These are phyloP conservation scores for Ifrita kowaldi DNA, from an alignment of 2,113 vertebrate species.

Conservation along the genomic window DNA sequence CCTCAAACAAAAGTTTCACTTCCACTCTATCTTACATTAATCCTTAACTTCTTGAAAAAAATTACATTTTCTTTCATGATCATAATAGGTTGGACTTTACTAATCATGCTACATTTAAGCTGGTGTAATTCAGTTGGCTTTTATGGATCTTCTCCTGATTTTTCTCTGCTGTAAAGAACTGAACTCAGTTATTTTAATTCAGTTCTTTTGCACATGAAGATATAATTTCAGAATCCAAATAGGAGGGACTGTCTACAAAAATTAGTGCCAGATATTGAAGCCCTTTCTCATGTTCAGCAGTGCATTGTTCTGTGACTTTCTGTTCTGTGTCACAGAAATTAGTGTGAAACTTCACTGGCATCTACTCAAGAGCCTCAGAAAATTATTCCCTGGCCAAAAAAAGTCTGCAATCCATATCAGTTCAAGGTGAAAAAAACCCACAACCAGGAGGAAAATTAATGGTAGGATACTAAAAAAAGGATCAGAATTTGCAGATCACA, in stretches of 20 bases:
- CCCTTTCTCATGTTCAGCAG: not conserved
- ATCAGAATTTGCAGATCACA: not conserved
- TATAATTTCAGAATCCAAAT: not conserved
- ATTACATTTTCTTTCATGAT: not conserved
- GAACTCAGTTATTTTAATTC: not conserved
- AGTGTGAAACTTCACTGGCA: not conserved
- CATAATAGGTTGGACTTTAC: not conserved
- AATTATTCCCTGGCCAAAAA: not conserved
- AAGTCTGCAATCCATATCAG: not conserved
- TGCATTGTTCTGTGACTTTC: not conserved
- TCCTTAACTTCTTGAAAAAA: not conserved
- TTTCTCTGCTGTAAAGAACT: not conserved
- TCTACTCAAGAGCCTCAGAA: not conserved
- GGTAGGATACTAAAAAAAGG: not conserved
- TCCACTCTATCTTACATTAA: not conserved
- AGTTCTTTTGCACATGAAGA: not conserved
- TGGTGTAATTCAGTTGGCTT: not conserved
- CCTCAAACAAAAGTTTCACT: not conserved
- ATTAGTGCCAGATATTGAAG: not conserved
- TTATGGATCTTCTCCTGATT: not conserved
- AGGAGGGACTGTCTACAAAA: not conserved
- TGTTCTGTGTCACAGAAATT: not conserved
- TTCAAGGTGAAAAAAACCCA: not conserved
- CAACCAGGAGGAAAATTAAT: not conserved
- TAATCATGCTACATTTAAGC: not conserved